Evolutionary conservation across 1,140 invertebrate species (phyloP).

Genomic region (Dreissena polymorpha): DNA sequence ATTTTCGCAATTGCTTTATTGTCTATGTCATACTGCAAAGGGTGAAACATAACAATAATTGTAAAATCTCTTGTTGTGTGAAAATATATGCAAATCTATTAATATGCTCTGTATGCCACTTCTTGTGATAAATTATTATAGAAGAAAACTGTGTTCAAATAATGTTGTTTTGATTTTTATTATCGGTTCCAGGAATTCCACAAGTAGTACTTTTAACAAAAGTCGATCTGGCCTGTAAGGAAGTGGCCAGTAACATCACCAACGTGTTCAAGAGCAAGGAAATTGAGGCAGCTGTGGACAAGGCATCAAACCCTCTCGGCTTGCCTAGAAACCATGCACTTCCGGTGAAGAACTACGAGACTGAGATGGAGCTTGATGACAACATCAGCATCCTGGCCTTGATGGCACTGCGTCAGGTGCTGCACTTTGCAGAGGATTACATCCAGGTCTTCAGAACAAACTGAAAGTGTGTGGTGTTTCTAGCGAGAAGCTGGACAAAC

Average conservation of each 20-base stretch:
- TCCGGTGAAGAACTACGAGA: conserved; percentile 51
- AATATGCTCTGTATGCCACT: too few species aligned
- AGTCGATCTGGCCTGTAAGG: conserved; percentile 41
- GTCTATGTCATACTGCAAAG: too few species aligned
- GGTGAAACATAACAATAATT: too few species aligned
- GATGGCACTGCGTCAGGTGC: conserved; percentile 23
- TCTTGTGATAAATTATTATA: too few species aligned
- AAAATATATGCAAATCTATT: too few species aligned
- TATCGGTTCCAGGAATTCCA: conserved; percentile 39
- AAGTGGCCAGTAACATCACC: conserved; percentile 13
- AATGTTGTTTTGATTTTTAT: too few species aligned
- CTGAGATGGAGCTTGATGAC: conserved; percentile 36
- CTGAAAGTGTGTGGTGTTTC: too few species aligned
- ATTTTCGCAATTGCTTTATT: too few species aligned
- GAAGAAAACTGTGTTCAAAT: too few species aligned
- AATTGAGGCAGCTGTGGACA: conserved; percentile 36
- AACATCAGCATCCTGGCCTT: conserved; percentile 35
- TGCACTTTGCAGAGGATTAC: conserved; percentile 47
- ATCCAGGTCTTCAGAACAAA: not conserved
- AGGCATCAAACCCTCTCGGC: conserved; percentile 42
- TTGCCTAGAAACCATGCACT: conserved; percentile 45
- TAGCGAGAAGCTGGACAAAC: too few species aligned
- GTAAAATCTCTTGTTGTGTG: too few species aligned
- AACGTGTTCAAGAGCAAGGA: conserved; percentile 39
- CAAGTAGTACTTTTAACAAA: conserved; percentile 49